Evolutionary conservation across 2,888 invertebrate species (phyloP), one percentile per base, ranked within the genome.

Genomic region (Pyrocoelia pectoralis): DNA sequence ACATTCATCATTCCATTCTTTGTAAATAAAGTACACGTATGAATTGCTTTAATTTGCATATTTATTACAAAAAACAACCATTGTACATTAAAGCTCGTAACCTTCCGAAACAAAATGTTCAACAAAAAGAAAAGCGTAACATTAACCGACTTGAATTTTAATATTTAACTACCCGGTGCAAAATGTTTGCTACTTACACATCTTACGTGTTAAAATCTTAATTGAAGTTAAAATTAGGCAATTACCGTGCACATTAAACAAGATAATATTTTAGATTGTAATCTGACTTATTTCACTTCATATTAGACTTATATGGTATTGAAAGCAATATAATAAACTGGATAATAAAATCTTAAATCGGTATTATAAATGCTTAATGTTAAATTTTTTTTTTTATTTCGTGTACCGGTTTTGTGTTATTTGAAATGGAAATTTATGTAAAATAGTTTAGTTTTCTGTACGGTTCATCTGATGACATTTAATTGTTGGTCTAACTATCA

Each of bases 391-490:
- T n/a, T 73, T 73, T 33, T 33, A 33, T 33, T 33, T 33, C 33
- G n/a, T 33, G 72, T 73, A 71, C 68, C 75, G 74, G 76, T 74
- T 78, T 70, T 40, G 28, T 68, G 68, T 65, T 77, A 74, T 75
- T 77, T 74, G 68, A 65, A 73, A 79, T 80, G 80, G 74, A 79
- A 79, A 80, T 80, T 77, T 80, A 80, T 80, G 80, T 78, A 79
- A 79, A 80, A 76, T 72, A 74, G 74, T 73, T 74, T 72, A 74
- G 74, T 73, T 74, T 76, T 78, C 78, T 78, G 78, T 77, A 76
- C 73, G 74, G 73, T 73, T 71, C 53, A 72, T 74, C 72, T 74
- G 74, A 72, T 72, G 73, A 77, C 72, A 33, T 33, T 78, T 79
- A 78, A 78, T 79, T 78, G 78, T 79, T 79, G 75, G 33, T 76